These are phyloP conservation scores for Spodoptera exigua DNA, from an alignment of 2,888 invertebrate genomes.

Conservation along the genomic window DNA sequence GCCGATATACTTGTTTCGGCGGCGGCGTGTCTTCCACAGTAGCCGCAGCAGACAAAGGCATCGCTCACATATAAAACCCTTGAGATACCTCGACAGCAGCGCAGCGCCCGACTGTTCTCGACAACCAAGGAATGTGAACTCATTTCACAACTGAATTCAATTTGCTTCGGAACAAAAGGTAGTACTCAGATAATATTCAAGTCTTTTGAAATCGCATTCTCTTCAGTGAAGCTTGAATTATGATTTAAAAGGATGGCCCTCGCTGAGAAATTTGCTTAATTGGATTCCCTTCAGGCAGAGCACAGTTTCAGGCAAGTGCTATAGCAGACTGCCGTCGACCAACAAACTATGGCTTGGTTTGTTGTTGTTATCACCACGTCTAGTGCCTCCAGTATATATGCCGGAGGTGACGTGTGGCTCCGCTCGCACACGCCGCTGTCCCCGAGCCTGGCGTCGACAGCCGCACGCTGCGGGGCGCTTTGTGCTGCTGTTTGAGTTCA, in stretches of 20 bases:
- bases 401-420: too few relatives aligned
- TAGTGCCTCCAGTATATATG: too few relatives aligned
- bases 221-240: conserved; percentile 25
- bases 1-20: not conserved
- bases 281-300: conserved; percentile 26
- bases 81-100: conserved; percentile 18
- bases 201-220: conserved; percentile 41
- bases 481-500: conserved; percentile 33
- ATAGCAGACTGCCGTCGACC: too few relatives aligned
- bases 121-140: conserved; percentile 38
- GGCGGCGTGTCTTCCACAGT: not conserved
- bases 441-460: not conserved
- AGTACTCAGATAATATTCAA: conserved; percentile 49
- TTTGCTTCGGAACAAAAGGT: conserved; percentile 52
- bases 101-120: conserved; percentile 7
- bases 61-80: conserved; percentile 15
- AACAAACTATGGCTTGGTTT: too few relatives aligned
- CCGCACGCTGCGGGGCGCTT: conserved; percentile 18
- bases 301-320: not conserved
- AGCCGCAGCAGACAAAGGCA: conserved; percentile 10
- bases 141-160: conserved; percentile 48
- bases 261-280: conserved; percentile 41
- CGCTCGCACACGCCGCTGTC: too few relatives aligned
- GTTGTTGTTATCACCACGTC: too few relatives aligned
- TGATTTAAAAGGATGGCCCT: conserved; percentile 35